Percentiles rank a stretch among this genome's conserved stretches.
Evolutionary conservation across 1,140 invertebrate genomes (phyloP).

Genomic region (Nymphalis io): DNA sequence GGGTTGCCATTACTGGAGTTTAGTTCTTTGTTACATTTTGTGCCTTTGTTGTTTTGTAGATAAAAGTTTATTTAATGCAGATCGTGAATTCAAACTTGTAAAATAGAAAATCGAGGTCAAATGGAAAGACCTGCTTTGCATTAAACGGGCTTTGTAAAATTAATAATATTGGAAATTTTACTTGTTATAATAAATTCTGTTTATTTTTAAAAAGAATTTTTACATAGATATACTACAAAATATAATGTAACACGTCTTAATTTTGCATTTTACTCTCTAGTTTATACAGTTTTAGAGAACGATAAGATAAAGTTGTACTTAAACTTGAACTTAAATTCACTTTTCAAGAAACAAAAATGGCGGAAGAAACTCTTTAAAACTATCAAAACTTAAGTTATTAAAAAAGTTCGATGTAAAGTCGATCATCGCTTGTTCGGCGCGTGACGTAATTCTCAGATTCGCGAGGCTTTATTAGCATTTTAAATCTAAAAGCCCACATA

Average conservation of each 20-base stretch:
- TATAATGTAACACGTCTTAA: no score
- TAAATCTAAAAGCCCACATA: slow-evolving; percentile 2
- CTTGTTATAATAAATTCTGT: no score
- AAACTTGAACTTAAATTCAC: slow-evolving; percentile 5
- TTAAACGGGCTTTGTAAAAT: no score
- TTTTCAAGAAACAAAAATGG: background rate
- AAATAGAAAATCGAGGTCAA: no score
- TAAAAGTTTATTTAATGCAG: background rate
- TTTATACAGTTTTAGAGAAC: background rate
- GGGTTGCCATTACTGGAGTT: background rate
- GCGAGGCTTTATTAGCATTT: background rate
- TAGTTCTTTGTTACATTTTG: background rate
- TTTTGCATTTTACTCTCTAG: no score
- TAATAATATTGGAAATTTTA: no score
- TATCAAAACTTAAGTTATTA: slow-evolving; percentile 6
- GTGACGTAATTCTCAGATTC: background rate
- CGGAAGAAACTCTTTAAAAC: slow-evolving; percentile 10
- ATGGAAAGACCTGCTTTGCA: no score
- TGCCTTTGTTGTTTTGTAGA: background rate
- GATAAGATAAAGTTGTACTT: background rate
- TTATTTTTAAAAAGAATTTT: no score
- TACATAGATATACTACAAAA: no score
- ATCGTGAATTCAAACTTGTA: no score
- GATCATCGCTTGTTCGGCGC: background rate
- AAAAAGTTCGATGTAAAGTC: background rate